A percentile compares a stretch with the other conserved stretches of the same genome.
Evolutionary conservation across 37 sponge, comb jelly and placozoan species (phyloP).

Genomic region (Aplysina aerophoba): DNA sequence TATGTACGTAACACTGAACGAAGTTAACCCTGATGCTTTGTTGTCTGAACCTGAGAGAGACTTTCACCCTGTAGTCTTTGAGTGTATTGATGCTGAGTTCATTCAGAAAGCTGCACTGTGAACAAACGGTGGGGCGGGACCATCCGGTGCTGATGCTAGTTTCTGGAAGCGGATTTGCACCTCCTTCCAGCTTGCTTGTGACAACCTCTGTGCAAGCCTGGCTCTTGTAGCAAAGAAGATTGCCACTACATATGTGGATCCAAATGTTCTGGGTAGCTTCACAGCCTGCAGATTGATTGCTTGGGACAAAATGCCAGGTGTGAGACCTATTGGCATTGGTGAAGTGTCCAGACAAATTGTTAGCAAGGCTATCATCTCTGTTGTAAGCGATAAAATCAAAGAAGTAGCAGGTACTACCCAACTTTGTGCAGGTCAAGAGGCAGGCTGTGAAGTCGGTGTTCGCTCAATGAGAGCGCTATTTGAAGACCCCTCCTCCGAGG

Average conservation of each 20-base stretch:
- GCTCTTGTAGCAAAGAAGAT: background rate
- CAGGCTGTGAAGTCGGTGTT: constrained; percentile 1
- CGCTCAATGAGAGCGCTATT: constrained; percentile 5
- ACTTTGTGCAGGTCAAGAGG: constrained; percentile 27
- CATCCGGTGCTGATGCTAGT: constrained; percentile 18
- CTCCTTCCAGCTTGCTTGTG: background rate
- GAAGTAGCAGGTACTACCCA: constrained; percentile 5
- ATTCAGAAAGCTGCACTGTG: background rate
- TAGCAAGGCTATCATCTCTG: constrained; percentile 11
- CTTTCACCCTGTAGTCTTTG: too few species aligned
- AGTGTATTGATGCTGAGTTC: too few species aligned
- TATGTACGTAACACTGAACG: too few species aligned
- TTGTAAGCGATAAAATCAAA: background rate
- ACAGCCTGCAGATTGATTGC: constrained; percentile 29
- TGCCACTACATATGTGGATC: background rate
- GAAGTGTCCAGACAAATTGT: constrained; percentile 19
- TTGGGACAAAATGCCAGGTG: constrained; percentile 13
- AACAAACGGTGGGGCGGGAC: background rate
- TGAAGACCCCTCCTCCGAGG: background rate
- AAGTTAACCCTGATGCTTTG: background rate
- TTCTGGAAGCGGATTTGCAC: constrained; percentile 29
- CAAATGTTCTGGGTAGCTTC: background rate
- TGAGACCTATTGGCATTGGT: constrained; percentile 26
- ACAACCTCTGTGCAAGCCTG: constrained; percentile 4
- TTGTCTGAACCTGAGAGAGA: too few species aligned